Evolutionary conservation across 2,113 vertebrate genomes (phyloP), one percentile per base, ranked within the genome.

Genomic region (Aix galericulata): DNA sequence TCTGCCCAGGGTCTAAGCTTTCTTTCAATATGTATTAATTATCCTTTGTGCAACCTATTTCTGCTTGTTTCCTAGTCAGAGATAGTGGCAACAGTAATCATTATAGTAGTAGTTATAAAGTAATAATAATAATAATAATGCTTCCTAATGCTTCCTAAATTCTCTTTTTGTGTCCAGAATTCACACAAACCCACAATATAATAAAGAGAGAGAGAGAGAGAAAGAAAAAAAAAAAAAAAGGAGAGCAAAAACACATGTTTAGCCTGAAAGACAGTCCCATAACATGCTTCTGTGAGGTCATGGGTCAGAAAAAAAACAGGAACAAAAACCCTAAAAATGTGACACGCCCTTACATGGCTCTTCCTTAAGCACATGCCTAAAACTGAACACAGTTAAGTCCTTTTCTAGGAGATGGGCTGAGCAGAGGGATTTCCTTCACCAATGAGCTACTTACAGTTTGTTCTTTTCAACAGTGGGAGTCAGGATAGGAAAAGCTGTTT

Each of bases 401-500:
- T 76, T 83, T 86, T 64, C 36, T 91, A 86, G 94, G 75, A 83
- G 40, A 58, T 2, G 2, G 56, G 48, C 44, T 76, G 67, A 93
- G 66, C 74, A 71, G 59, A 82, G 59, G 64, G 82, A 72, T 96
- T 92, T 82, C 56, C 82, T 91, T 89, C 66, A 75, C 89, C 44
- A 59, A 44, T 27, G 50, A 96, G 77, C 67, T 94, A 22, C 83
- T 93, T 53, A 40, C 1, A 8, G 85, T 74, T 95, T 86, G 40
- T 75, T 87, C 81, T 85, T 91, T 96, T 95, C 95, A 89, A 73
- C 12, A n/a, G 76, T 48, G 69, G 22, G 79, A 94, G 48, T 92
- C 80, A 63, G 94, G 84, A 96, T 77, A 0, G 3, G 86, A 94
- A 82, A 97, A 94, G 72, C 84, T 98, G 97, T 98, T 98, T 98